Conservation (phyloP, 2,888 invertebrate genomes). For the Ptychoptera contaminata region DNA sequence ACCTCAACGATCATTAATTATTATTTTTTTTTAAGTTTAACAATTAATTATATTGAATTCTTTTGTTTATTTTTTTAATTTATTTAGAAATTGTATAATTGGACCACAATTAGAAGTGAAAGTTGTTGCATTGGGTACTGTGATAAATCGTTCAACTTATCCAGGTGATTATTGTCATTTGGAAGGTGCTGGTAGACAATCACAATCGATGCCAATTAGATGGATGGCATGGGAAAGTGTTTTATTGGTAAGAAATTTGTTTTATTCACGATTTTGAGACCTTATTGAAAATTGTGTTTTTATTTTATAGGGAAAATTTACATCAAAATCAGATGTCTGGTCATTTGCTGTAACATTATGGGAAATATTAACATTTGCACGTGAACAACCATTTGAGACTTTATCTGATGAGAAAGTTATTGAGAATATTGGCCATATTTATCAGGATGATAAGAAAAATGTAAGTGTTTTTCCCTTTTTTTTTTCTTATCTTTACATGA, state of each 20-base stretch:
- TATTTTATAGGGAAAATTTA: slow-evolving; percentile 53
- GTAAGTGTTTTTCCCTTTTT: slow-evolving; percentile 30
- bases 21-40: not conserved
- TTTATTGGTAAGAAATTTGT: slow-evolving; percentile 40
- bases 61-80: slow-evolving; percentile 7
- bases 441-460: slow-evolving; percentile 54
- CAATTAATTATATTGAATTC: not conserved
- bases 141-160: slow-evolving; percentile 49
- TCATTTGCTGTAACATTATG: slow-evolving; percentile 75
- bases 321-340: slow-evolving; percentile 77
- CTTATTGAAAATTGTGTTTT: slow-evolving; percentile 8
- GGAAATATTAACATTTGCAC: slow-evolving; percentile 72
- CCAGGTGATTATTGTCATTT: slow-evolving; percentile 63
- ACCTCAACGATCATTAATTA: too few relatives aligned
- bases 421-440: slow-evolving; percentile 66
- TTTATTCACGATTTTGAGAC: not conserved
- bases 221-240: slow-evolving; percentile 86
- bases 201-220: slow-evolving; percentile 51
- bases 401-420: slow-evolving; percentile 67
- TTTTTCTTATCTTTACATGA: not conserved
- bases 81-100: slow-evolving; percentile 62
- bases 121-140: slow-evolving; percentile 57
- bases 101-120: slow-evolving; percentile 56
- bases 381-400: slow-evolving; percentile 68
- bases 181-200: slow-evolving; percentile 42